Evolutionary conservation across 2,888 invertebrate genomes (phyloP), one percentile per base, ranked within the genome.

Genomic region (Bombyx huttoni): DNA sequence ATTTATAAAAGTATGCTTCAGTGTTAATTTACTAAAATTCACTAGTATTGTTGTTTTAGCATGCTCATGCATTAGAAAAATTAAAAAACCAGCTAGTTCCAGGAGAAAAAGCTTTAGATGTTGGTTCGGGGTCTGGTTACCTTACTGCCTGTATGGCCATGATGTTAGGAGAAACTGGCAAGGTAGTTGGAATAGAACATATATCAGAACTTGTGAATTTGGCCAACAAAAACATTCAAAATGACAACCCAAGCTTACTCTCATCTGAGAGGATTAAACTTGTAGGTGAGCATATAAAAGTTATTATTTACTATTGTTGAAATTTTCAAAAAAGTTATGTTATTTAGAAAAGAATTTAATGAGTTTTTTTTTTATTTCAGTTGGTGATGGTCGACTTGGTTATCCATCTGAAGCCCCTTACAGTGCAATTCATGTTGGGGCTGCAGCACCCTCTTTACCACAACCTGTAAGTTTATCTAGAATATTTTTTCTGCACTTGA

Each of bases 61-160:
- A 98, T 84, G 98, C 96, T 1, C 94, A 95, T 85, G 98, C 97
- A 35, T 84, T 98, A 69, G 97, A 98, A 86, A 89, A 93, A 58
- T 89, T 98, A 50, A 92, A 93, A 68, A 92, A 94, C 58, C 94
- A 96, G 63, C 82, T 98, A 50, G 79, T 88, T 35, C 91, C 92
- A 52, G 97, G 96, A 10, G 92, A 92, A 51, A 92, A 89, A 68
- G 96, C 96, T 3, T 81, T 98, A 57, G 98, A 98, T 82, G 96
- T 98, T 49, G 98, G 98, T 12, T 97, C 96, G 33, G 98, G 98
- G 1, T 96, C 96, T 55, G 98, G 98, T 3, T 98, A 98, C 75
- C 89, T 98, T 47, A 97, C 97, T 1, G 94, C 94, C 12, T 98
- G 97, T 68, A 96, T 98, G 93, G 93, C 95, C 13, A 84, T 94